Evolutionary conservation across 2,888 invertebrate genomes (phyloP).

Genomic region (Hypsopygia costalis): DNA sequence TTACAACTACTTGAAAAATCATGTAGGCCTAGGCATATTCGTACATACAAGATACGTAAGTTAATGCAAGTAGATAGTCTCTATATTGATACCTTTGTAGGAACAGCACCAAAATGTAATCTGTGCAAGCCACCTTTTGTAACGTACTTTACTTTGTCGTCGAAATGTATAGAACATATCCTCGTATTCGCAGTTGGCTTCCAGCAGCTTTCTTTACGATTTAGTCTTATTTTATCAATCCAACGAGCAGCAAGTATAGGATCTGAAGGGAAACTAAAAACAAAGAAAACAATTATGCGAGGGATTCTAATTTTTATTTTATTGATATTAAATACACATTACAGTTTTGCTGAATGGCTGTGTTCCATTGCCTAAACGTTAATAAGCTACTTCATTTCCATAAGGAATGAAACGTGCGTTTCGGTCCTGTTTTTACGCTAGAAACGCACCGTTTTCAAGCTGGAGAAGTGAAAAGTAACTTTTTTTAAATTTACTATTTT

Average conservation of each 20-base stretch:
- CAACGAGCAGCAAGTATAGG: background rate
- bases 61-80: background rate
- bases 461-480: too few species aligned
- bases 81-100: background rate
- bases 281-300: too few species aligned
- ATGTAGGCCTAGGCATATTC: background rate
- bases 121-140: conserved; percentile 1
- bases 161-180: conserved; percentile 3
- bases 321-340: too few species aligned
- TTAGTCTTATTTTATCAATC: conserved; percentile 1
- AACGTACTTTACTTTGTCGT: background rate
- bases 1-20: background rate
- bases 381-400: too few species aligned
- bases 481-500: too few species aligned
- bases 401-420: too few species aligned
- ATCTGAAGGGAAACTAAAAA: background rate
- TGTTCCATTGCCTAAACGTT: too few species aligned
- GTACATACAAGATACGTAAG: background rate
- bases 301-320: too few species aligned
- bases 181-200: conserved; percentile 1
- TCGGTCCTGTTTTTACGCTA: too few species aligned
- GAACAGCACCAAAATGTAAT: background rate
- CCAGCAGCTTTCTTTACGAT: background rate
- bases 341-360: too few species aligned
- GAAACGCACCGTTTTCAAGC: too few species aligned